These are phyloP conservation scores for Lytechinus pictus DNA, from an alignment of 35 echinoderm and acorn worm species.

Conservation along the genomic window DNA sequence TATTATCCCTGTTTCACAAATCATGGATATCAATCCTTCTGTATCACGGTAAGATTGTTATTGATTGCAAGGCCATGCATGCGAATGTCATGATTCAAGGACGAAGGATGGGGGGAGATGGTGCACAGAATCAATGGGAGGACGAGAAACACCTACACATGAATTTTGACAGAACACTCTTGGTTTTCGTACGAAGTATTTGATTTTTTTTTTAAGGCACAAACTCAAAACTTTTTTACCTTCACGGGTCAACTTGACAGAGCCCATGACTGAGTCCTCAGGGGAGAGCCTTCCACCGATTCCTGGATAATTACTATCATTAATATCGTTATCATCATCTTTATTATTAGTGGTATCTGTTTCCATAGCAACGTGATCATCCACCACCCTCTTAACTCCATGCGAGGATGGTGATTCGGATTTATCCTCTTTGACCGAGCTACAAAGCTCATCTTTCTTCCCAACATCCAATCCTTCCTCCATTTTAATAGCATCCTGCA, in stretches of 20 bases:
- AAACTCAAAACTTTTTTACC: constrained; percentile 19
- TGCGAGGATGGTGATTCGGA: not conserved
- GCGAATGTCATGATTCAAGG: not conserved
- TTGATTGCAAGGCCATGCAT: constrained; percentile 9
- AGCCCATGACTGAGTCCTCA: not conserved
- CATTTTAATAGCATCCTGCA: not conserved
- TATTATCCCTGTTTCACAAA: not conserved
- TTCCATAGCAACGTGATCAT: not conserved
- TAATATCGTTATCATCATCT: constrained; percentile 24
- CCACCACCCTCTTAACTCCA: not conserved
- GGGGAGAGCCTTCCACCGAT: constrained; percentile 4
- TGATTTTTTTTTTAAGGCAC: not conserved
- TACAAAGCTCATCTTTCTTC: not conserved
- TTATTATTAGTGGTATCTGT: constrained; percentile 6
- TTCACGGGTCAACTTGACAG: not conserved
- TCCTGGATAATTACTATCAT: constrained; percentile 46
- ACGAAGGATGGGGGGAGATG: not conserved
- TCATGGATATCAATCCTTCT: not conserved
- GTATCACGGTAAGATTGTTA: not conserved
- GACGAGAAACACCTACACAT: not conserved
- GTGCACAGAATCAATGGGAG: not conserved
- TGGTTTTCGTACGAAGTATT: not conserved
- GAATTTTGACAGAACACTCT: constrained; percentile 16
- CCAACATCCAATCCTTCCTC: not conserved
- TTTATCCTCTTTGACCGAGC: not conserved